Percentiles rank a stretch among this genome's conserved stretches.
phyloP scores from a whole-genome alignment of 2,888 invertebrate species.

The Notodonta dromedarius region DNA sequence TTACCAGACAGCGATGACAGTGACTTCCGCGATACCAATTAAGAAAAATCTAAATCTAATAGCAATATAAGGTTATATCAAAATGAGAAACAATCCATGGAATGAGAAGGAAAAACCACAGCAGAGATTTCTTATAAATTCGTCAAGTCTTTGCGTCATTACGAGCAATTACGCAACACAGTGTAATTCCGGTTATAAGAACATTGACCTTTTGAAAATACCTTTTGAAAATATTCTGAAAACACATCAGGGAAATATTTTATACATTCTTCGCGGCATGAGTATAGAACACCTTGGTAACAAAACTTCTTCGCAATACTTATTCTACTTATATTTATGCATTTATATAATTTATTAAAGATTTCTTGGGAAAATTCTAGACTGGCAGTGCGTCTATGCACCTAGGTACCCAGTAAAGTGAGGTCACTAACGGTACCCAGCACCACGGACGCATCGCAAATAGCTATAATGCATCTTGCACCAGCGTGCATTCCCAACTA shows the following conservation, averaged over 20 bases:
- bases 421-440: conserved; percentile 73
- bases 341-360: conserved; percentile 18
- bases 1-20: not conserved
- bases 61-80: too few relatives aligned
- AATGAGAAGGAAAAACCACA: conserved; percentile 21
- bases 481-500: conserved; percentile 51
- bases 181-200: conserved; percentile 23
- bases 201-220: conserved; percentile 16
- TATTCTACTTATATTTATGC: conserved; percentile 24
- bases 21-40: not conserved
- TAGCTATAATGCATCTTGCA: conserved; percentile 68
- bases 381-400: conserved; percentile 35
- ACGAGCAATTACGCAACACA: conserved; percentile 24
- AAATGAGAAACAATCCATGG: not conserved
- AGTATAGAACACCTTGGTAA: not conserved
- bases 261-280: conserved; percentile 15
- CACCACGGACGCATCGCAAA: conserved; percentile 67
- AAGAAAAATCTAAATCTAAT: not conserved
- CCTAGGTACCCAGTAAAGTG: conserved; percentile 46
- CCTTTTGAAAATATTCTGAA: conserved; percentile 17
- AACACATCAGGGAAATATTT: conserved; percentile 25
- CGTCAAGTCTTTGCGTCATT: conserved; percentile 33
- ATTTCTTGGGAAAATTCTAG: conserved; percentile 35
- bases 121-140: conserved; percentile 26
- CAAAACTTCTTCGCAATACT: conserved; percentile 16